Conservation (phyloP, 2,888 invertebrate genomes). For the Orthonychiurus folsomi region DNA sequence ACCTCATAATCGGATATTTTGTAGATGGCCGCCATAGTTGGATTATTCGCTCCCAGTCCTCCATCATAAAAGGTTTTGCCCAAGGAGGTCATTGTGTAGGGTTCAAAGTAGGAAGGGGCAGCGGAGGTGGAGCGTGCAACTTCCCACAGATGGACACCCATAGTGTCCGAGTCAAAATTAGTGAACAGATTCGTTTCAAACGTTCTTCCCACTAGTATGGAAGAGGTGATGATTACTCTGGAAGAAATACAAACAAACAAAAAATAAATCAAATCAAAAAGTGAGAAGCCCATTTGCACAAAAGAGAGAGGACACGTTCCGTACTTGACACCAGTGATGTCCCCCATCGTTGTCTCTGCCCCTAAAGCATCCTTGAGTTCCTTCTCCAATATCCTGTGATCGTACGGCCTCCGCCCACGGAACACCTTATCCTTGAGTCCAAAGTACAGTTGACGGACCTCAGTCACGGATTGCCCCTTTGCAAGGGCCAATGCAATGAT, state of each 20-base stretch:
- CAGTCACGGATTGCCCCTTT: not conserved
- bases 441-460: not conserved
- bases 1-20: not conserved
- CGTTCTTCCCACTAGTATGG: not conserved
- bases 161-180: not conserved
- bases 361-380: not conserved
- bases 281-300: too few relatives aligned
- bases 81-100: not conserved
- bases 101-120: conserved; percentile 3
- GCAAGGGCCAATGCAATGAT: not conserved
- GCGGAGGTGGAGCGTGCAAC: not conserved
- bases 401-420: not conserved
- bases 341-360: not conserved
- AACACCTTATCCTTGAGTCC: not conserved
- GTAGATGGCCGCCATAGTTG: not conserved
- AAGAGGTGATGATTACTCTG: not conserved
- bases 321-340: conserved; percentile 15
- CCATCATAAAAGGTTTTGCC: not conserved
- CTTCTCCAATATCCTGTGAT: not conserved
- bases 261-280: too few relatives aligned
- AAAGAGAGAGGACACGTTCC: too few relatives aligned
- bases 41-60: conserved; percentile 2
- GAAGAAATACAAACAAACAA: not conserved
- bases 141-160: not conserved
- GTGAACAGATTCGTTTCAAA: not conserved